Evolutionary conservation across 2,113 vertebrate species (phyloP), one percentile per base, ranked within the genome.

Genomic region (Xenopus borealis): DNA sequence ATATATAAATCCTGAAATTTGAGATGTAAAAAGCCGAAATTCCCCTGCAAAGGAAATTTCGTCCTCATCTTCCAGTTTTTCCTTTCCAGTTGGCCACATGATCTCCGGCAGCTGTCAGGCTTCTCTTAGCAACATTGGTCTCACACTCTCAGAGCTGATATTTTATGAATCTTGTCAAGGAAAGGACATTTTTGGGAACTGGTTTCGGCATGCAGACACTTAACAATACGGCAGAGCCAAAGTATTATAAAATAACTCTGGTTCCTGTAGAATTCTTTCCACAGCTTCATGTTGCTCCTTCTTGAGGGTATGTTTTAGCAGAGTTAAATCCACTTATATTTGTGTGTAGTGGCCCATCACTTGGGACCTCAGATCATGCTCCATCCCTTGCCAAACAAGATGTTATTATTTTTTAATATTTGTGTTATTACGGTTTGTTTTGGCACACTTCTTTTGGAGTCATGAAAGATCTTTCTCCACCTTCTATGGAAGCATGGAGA

Each of bases 191-290:
- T 66, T 58, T 70, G 46, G 27, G 59, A 76, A 76, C 18, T 13
- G 57, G 18, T 68, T 62, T 50, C 50, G 14, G 58, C 66, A 12
- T n/a, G 46, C 19, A 30, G 57, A 69, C 72, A 68, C 64, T 52
- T 16, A 61, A 17, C 8, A 17, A 57, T 0, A 5, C 4, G 17
- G 17, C 45, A 0, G 11, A 44, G 73, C 66, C 73, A 75, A 75
- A 69, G 47, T 62, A 10, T 69, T 69, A 44, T 55, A 27, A 46
- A 63, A 50, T 68, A 45, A 62, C 52, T 62, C 44, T 47, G 52
- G 50, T 18, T 63, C 62, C 59, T 64, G 27, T 33, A 62, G 18
- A 61, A 69, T 75, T 68, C 18, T 69, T 76, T 76, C 73, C 73
- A 63, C 23, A 52, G n/a, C 27, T 44, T 68, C 45, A 50, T 14